A percentile compares a stretch with the other conserved stretches of the same genome.
phyloP scores from a whole-genome alignment of 1,140 invertebrate genomes.

The Lucilia sericata region DNA sequence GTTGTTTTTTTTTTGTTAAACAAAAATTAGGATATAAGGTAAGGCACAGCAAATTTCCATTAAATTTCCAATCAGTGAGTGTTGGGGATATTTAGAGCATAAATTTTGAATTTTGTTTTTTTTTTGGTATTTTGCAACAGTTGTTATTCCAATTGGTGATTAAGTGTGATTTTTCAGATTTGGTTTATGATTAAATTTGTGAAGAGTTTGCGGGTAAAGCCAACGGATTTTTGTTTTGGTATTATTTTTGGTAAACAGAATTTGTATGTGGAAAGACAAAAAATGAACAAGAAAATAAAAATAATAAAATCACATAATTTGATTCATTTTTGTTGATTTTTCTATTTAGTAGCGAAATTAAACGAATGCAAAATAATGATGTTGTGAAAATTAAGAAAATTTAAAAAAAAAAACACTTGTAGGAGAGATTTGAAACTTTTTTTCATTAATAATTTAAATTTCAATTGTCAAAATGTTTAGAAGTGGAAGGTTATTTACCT shows the following conservation, averaged over 20 bases:
- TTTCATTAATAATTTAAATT: too few relatives aligned
- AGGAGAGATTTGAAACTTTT: too few relatives aligned
- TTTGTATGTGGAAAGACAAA: conserved; percentile 15
- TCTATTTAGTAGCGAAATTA: neutral
- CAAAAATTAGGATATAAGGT: conserved; percentile 12
- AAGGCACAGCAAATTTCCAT: conserved; percentile 18
- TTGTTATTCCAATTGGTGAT: neutral
- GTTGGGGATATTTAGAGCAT: neutral
- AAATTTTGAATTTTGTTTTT: neutral
- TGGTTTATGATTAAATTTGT: neutral
- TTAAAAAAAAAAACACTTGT: neutral
- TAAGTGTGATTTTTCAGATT: conserved; percentile 15
- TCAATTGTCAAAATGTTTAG: too few relatives aligned
- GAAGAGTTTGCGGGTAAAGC: conserved; percentile 15
- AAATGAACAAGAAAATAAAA: conserved; percentile 21
- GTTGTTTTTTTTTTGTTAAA: neutral
- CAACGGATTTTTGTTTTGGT: neutral
- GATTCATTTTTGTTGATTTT: neutral
- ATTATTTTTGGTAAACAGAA: neutral
- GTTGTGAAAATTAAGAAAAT: neutral
- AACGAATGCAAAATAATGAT: neutral
- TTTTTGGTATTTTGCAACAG: neutral
- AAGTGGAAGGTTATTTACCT: too few relatives aligned
- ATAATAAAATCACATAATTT: neutral
- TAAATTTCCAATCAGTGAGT: neutral